Evolutionary conservation across 2,113 vertebrate species (phyloP), one percentile per base, ranked within the genome.

Genomic region (Anseranas semipalmata): DNA sequence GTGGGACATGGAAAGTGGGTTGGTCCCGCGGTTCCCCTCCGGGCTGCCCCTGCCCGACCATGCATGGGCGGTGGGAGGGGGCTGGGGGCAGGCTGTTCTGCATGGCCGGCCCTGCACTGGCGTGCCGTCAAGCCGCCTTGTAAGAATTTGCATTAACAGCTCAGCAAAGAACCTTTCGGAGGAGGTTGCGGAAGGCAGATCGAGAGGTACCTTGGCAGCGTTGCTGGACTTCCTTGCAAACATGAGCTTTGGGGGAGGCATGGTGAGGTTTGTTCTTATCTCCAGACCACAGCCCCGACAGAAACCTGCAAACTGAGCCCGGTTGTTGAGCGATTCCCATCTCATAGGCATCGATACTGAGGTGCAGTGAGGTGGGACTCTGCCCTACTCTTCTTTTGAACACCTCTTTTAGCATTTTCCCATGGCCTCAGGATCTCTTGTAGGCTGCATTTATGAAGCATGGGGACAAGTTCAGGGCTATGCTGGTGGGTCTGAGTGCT

Each of bases 231-330:
- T 73, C 53, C 45, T 45, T 73, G 65, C 28, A 24, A 1, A 17
- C 3, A 12, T 6, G n/a, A 50, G 46, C 83, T 39, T n/a, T 0
- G 0, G 9, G 28, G 59, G 4, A 50, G 71, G 35, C 84, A 46
- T 0, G 3, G 14, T 0, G 0, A 45, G 46, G 52, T 46, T 24
- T 68, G 62, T 13, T 35, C 30, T 27, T 17, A 28, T 27, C 56
- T 71, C 68, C 68, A 85, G 37, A 70, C 39, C 83, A 10, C 18
- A 32, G 14, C 4, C 46, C 41, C 66, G 32, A 19, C n/a, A 30
- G 62, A 52, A 50, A 33, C 30, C 68, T 74, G 52, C 35, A 21
- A 59, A 20, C 48, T 3, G 4, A 71, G 22, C 25, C 10, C 52
- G 4, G 43, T 7, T 33, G 22, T 50, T 67, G 62, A 68, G 68